Evolutionary conservation across 2,888 invertebrate species (phyloP).

Genomic region (Sarcophaga rosellei): DNA sequence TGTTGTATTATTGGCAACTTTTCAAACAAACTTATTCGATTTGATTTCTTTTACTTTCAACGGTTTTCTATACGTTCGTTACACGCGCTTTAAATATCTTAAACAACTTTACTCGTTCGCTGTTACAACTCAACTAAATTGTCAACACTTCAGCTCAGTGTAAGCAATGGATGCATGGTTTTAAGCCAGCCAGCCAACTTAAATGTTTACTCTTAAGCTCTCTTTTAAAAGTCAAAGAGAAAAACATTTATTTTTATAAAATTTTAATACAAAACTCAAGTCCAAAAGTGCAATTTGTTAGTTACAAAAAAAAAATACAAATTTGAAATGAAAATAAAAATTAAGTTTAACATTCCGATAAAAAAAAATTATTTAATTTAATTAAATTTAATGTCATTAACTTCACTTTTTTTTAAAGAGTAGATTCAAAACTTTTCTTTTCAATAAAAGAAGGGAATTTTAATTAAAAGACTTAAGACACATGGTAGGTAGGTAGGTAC

Average conservation of each 20-base stretch:
- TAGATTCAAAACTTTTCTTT: neutral
- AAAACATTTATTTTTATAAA: neutral
- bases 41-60: slow-evolving; percentile 54
- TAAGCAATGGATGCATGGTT: neutral
- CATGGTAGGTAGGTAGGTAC: neutral
- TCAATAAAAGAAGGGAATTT: neutral
- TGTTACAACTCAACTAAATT: slow-evolving; percentile 53
- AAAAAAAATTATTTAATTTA: no score
- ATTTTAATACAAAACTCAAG: slow-evolving; percentile 17
- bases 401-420: no score
- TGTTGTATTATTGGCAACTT: slow-evolving; percentile 49
- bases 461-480: neutral
- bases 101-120: slow-evolving; percentile 48
- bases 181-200: neutral
- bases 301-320: neutral
- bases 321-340: neutral
- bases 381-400: no score
- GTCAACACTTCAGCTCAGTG: slow-evolving; percentile 24
- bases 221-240: slow-evolving; percentile 28
- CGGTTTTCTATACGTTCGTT: slow-evolving; percentile 33
- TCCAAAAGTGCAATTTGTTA: slow-evolving; percentile 31
- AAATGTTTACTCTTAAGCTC: slow-evolving; percentile 31
- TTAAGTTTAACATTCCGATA: no score
- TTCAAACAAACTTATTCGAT: slow-evolving; percentile 33
- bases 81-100: slow-evolving; percentile 41